Evolutionary conservation across 2,888 invertebrate species (phyloP), one percentile per base, ranked within the genome.

Genomic region (Boloria selene): DNA sequence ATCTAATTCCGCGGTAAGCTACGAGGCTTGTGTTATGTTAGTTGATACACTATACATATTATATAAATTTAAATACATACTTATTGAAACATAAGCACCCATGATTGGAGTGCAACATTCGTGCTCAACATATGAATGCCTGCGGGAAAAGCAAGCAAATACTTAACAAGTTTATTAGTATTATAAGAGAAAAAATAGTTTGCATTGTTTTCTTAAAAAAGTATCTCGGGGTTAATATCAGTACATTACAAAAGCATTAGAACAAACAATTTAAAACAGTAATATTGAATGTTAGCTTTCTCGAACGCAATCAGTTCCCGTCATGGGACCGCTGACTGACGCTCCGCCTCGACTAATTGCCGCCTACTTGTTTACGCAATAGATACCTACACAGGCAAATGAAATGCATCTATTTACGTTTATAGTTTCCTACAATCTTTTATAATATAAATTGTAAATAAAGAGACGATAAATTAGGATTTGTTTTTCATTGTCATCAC

Each of bases 291-390:
- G 62, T 64, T 65, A 51, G 69, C 67, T 52, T 66, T 62, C 67
- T 65, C 64, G 61, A 73, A 74, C 63, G 77, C 76, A 77, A 78
- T 82, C 77, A 79, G 74, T 82, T 74, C 73, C 64, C 71, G 79
- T 78, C 76, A 73, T 76, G 72, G 73, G 74, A 72, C 67, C 75
- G 76, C 74, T 74, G 83, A 82, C 83, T 79, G 73, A 73, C 71
- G 77, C 77, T 71, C 81, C 86, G 85, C 87, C 88, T 81, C 74
- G 65, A 73, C 65, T 76, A 85, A 89, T 88, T 85, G 83, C 87
- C 83, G 83, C 84, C 87, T 87, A 82, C 86, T 84, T 85, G 85
- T 87, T 88, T 88, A 78, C 73, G 70, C 70, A 73, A 67, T n/a
- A n/a, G n/a, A n/a, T 73, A 84, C 82, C 84, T 83, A 82, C 79